phyloP scores from a whole-genome alignment of 1,140 invertebrate species.

The Rhagoletis pomonella region DNA sequence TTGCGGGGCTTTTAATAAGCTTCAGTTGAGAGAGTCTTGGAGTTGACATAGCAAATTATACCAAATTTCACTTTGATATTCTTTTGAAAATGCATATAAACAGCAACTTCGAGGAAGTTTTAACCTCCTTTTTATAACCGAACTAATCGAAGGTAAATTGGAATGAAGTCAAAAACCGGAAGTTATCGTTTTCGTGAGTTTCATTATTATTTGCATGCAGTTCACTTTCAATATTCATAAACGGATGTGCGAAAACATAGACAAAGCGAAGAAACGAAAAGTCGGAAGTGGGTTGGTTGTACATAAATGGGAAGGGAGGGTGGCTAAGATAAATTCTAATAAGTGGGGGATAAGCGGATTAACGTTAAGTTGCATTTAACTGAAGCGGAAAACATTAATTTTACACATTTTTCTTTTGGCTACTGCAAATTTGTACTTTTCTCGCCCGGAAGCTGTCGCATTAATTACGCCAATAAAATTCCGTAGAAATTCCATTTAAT shows the following conservation, averaged over 20 bases:
- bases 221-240: not conserved
- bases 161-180: not conserved
- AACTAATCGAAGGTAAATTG: not conserved
- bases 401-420: not conserved
- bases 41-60: too few relatives aligned
- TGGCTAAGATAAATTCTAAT: not conserved
- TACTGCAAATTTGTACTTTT: not conserved
- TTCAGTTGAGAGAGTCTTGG: too few relatives aligned
- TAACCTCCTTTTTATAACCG: not conserved
- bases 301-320: not conserved
- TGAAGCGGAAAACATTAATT: not conserved
- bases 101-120: too few relatives aligned
- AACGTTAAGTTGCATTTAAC: too few relatives aligned
- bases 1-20: too few relatives aligned
- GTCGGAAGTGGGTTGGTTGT: too few relatives aligned
- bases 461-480: slow-evolving; percentile 50
- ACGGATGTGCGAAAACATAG: not conserved
- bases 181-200: not conserved
- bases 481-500: slow-evolving; percentile 33
- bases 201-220: slow-evolving; percentile 15
- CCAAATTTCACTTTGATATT: too few relatives aligned
- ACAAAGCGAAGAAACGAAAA: not conserved
- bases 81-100: too few relatives aligned
- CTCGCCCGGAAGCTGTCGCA: slow-evolving; percentile 25
- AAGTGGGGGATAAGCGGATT: not conserved